Evolutionary conservation across 2,113 vertebrate species (phyloP).

Genomic region (Pelvicachromis taeniatus): DNA sequence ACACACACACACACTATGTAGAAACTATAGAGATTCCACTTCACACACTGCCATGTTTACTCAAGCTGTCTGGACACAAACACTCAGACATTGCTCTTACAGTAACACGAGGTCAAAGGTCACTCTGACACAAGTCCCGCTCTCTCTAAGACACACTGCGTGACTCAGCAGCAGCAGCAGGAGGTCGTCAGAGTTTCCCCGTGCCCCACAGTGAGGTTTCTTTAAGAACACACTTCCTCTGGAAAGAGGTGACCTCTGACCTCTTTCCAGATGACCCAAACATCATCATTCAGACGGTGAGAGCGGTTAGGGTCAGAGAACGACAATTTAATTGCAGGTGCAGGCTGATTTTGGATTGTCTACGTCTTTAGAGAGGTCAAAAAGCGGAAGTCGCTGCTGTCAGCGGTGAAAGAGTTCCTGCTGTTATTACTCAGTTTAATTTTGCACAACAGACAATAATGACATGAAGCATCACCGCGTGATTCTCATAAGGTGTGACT

Average conservation of each 20-base stretch:
- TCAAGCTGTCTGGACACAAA: neutral
- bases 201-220: neutral
- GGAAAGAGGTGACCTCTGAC: neutral
- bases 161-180: neutral
- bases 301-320: neutral
- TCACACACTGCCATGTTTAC: neutral
- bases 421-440: neutral
- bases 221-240: neutral
- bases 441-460: neutral
- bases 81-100: neutral
- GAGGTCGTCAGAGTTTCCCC: neutral
- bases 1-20: too few relatives aligned
- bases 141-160: neutral
- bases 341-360: neutral
- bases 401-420: rapidly evolving
- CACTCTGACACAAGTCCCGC: neutral
- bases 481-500: neutral
- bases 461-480: neutral
- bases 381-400: neutral
- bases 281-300: neutral
- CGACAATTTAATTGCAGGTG: neutral
- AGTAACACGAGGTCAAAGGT: neutral
- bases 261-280: neutral
- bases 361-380: neutral
- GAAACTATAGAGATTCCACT: neutral